Evolutionary conservation across 2,888 invertebrate genomes (phyloP), one percentile per base, ranked within the genome.

Genomic region (Xiphydria camelus): DNA sequence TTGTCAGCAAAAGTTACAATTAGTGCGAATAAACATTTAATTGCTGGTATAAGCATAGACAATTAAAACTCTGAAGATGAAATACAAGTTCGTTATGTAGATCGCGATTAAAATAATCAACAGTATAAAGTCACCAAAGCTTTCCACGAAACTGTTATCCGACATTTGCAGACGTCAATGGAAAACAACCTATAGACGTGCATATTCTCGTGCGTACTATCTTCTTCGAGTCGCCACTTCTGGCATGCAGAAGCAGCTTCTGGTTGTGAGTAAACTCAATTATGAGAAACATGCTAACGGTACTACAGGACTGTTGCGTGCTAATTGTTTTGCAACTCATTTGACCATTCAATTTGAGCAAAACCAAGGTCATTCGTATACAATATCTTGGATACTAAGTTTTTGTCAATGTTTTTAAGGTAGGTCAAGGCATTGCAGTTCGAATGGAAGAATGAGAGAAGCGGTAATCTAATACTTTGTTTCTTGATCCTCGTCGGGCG

Each of bases 401-500:
- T n/a, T n/a, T n/a, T n/a, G n/a, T n/a, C n/a, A n/a, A n/a, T n/a
- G n/a, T n/a, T n/a, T n/a, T n/a, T n/a, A n/a, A n/a, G n/a, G n/a
- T n/a, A n/a, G n/a, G n/a, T n/a, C n/a, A n/a, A n/a, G n/a, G n/a
- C n/a, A n/a, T n/a, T n/a, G n/a, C n/a, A n/a, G n/a, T n/a, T n/a
- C n/a, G n/a, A n/a, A n/a, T n/a, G n/a, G n/a, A n/a, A n/a, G n/a
- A n/a, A n/a, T n/a, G n/a, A n/a, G n/a, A n/a, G n/a, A n/a, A n/a
- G n/a, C n/a, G n/a, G n/a, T n/a, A n/a, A n/a, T 29, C 3, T 14
- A 29, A 15, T 76, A 89, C 90, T 88, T 90, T 3, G 87, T 85
- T 76, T 91, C 91, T 26, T 85, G 80, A 63, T 90, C 91, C 64
- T 92, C 92, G 70, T 94, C 94, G 4, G 90, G 91, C 1, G 94